Evolutionary conservation across 2,888 invertebrate species (phyloP), one percentile per base, ranked within the genome.

Genomic region (Thereva unica): DNA sequence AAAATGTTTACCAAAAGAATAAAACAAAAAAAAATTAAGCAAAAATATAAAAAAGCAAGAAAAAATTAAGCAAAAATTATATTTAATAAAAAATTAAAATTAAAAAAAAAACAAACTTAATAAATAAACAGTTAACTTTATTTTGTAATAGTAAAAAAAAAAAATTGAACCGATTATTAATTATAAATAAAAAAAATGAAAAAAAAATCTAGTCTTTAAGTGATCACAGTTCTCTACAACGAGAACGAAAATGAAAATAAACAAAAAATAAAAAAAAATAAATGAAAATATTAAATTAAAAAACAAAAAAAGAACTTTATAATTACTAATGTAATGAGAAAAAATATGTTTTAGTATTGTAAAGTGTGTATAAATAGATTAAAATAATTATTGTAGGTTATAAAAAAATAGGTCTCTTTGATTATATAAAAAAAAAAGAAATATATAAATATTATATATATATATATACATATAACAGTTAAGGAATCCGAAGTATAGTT

Each of bases 81-180:
- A 34, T 35, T 9, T 52, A 10, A 6, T 7, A 40, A n/a, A 54
- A 38, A 38, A 55, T 23, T 10, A 55, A n/a, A 59, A 59, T 6
- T 38, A 59, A 10, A 56, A 44, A 57, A 34, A 10, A 53, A 50
- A 34, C 10, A 40, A 61, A 38, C 55, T 40, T 47, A 67, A 54
- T 61, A 69, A 67, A 59, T 65, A 69, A 69, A 67, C 69, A 69
- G 69, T 69, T 69, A 69, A 69, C 69, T 67, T 69, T 69, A 67
- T 69, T 69, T 69, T 69, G 23, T 69, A 69, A 67, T 67, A 69
- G 65, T 64, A 53, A 67, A 38, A 56, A 61, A 61, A 8, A 61
- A 23, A 68, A 53, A 54, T 53, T 52, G 42, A 55, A 57, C 55
- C 49, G 41, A 53, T 47, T 59, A 49, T 61, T 41, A 53, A 64